These are phyloP conservation scores for Diploptera punctata DNA, from an alignment of 2,888 invertebrate species.

Conservation along the genomic window DNA sequence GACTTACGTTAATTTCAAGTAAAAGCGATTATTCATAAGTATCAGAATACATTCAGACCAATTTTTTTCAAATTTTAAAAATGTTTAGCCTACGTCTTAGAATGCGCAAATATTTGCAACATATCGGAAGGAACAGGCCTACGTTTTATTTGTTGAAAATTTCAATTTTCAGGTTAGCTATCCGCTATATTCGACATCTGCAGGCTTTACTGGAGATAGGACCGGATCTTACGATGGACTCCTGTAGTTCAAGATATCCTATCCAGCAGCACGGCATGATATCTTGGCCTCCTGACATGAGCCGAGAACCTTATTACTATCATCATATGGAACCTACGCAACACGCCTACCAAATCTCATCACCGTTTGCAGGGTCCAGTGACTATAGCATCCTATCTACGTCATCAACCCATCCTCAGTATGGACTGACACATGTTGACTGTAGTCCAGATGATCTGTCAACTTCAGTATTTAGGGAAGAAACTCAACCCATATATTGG, in stretches of 20 bases:
- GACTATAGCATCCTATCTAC: neutral
- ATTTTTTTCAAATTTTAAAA: no score
- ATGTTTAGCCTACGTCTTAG: no score
- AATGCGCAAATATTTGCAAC: no score
- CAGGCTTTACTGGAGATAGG: constrained; percentile 62
- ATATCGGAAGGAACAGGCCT: no score
- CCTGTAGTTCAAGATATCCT: neutral
- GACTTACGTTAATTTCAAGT: no score
- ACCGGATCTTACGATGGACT: neutral
- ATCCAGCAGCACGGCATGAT: neutral
- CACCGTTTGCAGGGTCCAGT: neutral
- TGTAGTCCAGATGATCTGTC: neutral
- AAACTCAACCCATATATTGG: neutral
- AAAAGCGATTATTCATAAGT: no score
- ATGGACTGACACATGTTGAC: neutral
- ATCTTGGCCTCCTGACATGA: neutral
- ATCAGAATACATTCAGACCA: no score
- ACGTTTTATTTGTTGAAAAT: no score
- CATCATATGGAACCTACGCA: neutral
- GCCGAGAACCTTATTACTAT: constrained; percentile 3
- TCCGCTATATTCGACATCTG: constrained; percentile 76
- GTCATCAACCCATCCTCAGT: neutral
- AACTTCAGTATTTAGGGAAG: constrained; percentile 7
- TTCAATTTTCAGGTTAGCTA: constrained; percentile 72
- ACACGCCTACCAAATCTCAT: neutral